These are phyloP conservation scores for Serrognathus titanus DNA, from an alignment of 2,888 invertebrate genomes.

Conservation along the genomic window DNA sequence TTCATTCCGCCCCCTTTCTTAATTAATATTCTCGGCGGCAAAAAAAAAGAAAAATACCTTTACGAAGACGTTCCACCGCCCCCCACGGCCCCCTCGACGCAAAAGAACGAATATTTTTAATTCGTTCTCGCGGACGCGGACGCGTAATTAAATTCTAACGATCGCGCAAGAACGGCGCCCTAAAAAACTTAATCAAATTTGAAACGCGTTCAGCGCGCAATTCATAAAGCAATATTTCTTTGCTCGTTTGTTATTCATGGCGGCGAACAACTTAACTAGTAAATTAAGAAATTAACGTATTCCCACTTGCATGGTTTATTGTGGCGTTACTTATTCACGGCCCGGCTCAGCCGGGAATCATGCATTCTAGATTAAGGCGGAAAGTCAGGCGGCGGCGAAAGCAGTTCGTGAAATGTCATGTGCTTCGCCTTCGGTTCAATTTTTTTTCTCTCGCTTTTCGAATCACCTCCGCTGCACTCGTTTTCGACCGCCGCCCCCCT, in stretches of 20 bases:
- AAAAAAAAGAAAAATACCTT: too few species aligned
- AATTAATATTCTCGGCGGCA: too few species aligned
- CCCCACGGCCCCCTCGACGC: neutral
- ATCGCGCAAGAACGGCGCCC: too few species aligned
- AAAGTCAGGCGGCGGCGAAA: neutral
- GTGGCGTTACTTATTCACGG: conserved; percentile 47
- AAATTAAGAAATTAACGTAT: conserved; percentile 52
- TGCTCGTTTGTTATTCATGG: conserved; percentile 46
- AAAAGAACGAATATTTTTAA: conserved; percentile 15
- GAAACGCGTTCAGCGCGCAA: conserved; percentile 43
- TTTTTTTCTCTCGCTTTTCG: conserved; percentile 10
- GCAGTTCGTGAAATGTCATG: conserved; percentile 45
- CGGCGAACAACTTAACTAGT: conserved; percentile 47
- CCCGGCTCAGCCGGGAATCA: conserved; percentile 41
- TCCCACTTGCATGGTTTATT: conserved; percentile 51
- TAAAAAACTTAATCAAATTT: conserved; percentile 44
- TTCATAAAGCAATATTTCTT: conserved; percentile 47
- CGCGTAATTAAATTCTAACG: too few species aligned
- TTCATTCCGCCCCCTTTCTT: too few species aligned
- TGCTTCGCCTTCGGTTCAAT: conserved; percentile 31
- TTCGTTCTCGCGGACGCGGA: conserved; percentile 1
- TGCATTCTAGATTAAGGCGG: conserved; percentile 44
- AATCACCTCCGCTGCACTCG: neutral
- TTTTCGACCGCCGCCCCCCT: neutral
- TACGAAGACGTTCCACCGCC: neutral